A percentile compares a stretch with the other conserved stretches of the same genome.
phyloP scores from a whole-genome alignment of 2,797 vertebrate species.

The Gila robusta region DNA sequence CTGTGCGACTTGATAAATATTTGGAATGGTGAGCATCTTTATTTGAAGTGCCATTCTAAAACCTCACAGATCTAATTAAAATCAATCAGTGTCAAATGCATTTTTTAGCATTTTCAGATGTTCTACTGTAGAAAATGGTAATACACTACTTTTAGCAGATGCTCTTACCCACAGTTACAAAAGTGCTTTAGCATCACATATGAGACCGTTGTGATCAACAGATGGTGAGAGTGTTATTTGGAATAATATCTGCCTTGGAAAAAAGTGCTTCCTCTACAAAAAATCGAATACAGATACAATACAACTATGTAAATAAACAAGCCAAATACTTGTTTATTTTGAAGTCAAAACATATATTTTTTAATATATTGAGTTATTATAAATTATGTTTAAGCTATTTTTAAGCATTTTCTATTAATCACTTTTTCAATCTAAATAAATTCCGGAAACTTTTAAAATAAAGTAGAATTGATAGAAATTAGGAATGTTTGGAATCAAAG shows the following conservation, averaged over 20 bases:
- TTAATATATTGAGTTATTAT: background rate
- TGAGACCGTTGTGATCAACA: slow-evolving; percentile 3
- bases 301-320: slow-evolving; percentile 2
- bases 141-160: slow-evolving; percentile 2
- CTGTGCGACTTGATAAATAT: background rate
- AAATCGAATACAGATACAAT: background rate
- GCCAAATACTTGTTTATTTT: background rate
- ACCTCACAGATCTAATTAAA: background rate
- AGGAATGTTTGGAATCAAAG: background rate
- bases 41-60: slow-evolving; percentile 8
- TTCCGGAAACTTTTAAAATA: background rate
- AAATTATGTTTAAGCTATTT: background rate
- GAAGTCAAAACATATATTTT: background rate
- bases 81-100: slow-evolving; percentile 1
- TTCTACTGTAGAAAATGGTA: background rate
- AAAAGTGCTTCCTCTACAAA: background rate
- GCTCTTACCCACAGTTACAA: slow-evolving; percentile 6
- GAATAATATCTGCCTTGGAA: slow-evolving; percentile 12
- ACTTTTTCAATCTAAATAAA: background rate
- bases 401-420: background rate
- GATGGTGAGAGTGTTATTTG: background rate
- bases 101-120: background rate
- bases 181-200: background rate
- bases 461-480: background rate
- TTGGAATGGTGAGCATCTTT: background rate